A percentile compares a stretch with the other conserved stretches of the same genome.
Conservation (phyloP, 2,888 invertebrate genomes). For the Pristionchus maxplancki region DNA sequence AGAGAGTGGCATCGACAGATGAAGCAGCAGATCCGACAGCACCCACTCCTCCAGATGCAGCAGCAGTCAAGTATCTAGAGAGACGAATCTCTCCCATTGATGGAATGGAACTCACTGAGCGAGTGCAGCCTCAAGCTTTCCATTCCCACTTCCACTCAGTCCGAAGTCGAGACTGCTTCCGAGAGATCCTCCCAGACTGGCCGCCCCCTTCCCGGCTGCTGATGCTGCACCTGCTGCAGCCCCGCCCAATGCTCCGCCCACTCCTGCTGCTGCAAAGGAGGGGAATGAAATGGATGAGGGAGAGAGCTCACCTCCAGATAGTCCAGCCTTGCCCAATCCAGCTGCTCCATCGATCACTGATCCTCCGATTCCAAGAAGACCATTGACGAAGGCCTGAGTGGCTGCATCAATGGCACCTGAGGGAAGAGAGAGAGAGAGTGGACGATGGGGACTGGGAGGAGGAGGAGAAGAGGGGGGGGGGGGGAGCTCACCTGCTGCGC, state of each 20-base stretch:
- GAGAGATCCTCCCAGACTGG: conserved; percentile 42
- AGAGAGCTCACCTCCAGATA: not conserved
- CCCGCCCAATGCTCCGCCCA: conserved; percentile 32
- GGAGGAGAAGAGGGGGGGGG: not conserved
- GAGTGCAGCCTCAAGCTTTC: not conserved
- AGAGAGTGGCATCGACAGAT: not conserved
- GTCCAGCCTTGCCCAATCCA: conserved; percentile 38
- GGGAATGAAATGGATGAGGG: not conserved
- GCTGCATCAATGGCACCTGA: conserved; percentile 34
- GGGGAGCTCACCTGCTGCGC: conserved; percentile 7
- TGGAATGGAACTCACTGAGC: not conserved
- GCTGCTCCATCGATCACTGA: conserved; percentile 36
- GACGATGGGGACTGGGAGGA: too few species aligned
- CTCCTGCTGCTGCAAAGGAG: conserved; percentile 2
- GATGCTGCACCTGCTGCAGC: conserved; percentile 41
- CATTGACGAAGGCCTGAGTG: conserved; percentile 33
- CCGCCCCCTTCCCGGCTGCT: conserved; percentile 24
- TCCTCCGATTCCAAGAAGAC: conserved; percentile 35
- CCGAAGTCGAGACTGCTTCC: not conserved
- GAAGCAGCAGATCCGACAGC: not conserved
- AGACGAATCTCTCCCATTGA: not conserved
- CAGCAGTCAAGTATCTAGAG: not conserved
- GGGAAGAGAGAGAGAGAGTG: not conserved
- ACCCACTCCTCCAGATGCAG: not conserved
- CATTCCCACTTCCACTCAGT: not conserved